Evolutionary conservation across 2,113 vertebrate species (phyloP).

Genomic region (Micromys minutus): DNA sequence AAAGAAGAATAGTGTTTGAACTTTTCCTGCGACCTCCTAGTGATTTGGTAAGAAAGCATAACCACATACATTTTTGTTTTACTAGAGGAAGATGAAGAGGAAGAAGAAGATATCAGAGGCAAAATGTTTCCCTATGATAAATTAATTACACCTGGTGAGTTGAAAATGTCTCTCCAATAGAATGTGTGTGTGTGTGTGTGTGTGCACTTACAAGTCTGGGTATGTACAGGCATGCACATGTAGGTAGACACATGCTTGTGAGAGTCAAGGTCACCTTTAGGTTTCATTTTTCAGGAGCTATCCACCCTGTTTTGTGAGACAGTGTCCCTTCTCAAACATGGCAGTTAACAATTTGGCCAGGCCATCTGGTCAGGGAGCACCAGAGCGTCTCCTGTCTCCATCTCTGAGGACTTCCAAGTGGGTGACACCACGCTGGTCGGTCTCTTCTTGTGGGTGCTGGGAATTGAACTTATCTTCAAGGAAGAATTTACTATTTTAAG

Average conservation of each 20-base stretch:
- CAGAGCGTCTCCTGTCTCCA: neutral
- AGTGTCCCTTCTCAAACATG: neutral
- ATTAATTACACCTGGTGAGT: conserved; percentile 90
- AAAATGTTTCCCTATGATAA: conserved; percentile 84
- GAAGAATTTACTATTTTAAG: neutral
- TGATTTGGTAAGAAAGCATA: neutral
- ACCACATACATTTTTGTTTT: conserved; percentile 10
- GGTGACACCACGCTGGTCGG: neutral
- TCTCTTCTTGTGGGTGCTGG: neutral
- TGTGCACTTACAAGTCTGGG: neutral
- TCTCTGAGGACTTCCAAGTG: accelerated
- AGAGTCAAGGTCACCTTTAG: neutral
- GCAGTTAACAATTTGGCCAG: neutral
- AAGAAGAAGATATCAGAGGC: conserved; percentile 81
- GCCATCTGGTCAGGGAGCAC: neutral
- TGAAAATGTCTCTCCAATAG: conserved; percentile 17
- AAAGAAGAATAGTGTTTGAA: neutral
- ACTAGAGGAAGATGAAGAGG: conserved; percentile 86
- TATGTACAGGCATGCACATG: neutral
- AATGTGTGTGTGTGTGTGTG: neutral
- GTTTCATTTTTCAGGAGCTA: neutral
- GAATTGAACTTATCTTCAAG: neutral
- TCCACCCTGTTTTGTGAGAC: neutral
- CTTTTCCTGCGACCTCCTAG: neutral
- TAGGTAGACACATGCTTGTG: neutral